Percentiles rank a stretch among this genome's conserved stretches.
These are phyloP conservation scores for Anabacerthia variegaticeps DNA, from an alignment of 2,797 vertebrate genomes.

Conservation along the genomic window DNA sequence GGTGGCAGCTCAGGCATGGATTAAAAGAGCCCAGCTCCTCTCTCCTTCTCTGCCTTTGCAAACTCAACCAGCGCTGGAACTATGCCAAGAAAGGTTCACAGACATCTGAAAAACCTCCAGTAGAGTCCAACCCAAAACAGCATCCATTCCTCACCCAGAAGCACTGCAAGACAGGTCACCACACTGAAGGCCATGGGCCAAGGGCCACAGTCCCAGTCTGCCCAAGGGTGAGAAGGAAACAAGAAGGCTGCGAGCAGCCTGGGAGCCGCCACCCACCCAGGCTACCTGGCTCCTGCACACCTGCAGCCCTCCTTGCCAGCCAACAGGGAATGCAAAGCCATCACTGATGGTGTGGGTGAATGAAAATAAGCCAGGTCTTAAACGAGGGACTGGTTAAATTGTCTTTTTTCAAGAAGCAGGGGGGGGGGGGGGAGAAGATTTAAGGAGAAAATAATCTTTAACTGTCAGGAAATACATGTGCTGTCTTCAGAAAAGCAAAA, in stretches of 20 bases:
- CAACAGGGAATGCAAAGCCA: neutral
- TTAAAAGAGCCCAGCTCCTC: neutral
- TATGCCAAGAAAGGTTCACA: neutral
- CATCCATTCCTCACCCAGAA: neutral
- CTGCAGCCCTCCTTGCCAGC: neutral
- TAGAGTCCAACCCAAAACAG: neutral
- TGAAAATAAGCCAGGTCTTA: neutral
- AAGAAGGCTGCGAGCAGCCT: neutral
- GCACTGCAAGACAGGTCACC: neutral
- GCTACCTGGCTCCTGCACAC: neutral
- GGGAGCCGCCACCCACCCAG: neutral
- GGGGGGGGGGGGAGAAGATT: accelerated
- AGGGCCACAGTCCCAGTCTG: neutral
- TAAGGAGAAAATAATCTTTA: neutral
- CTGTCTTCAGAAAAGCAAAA: constrained; percentile 33
- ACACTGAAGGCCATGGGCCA: neutral
- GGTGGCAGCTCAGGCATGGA: neutral
- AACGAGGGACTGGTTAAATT: neutral
- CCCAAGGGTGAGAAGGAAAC: neutral
- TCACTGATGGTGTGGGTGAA: neutral
- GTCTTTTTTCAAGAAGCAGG: neutral
- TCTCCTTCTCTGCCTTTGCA: neutral
- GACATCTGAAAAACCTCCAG: neutral
- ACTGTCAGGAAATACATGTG: neutral
- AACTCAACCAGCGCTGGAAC: neutral